These are phyloP conservation scores for Gadopsis bispinosus DNA, from an alignment of 2,797 vertebrate genomes.

Conservation along the genomic window DNA sequence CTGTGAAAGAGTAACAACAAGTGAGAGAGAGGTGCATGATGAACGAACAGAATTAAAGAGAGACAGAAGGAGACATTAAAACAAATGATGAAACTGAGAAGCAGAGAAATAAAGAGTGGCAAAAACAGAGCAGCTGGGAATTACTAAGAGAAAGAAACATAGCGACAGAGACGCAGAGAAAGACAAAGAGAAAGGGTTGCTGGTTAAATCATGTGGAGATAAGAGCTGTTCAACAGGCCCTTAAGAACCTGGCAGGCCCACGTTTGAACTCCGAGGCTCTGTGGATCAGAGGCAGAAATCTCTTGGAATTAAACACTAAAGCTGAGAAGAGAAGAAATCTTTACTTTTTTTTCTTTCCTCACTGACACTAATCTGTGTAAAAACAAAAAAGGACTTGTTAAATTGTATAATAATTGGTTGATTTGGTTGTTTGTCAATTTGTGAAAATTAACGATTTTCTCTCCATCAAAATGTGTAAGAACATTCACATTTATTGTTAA, in stretches of 20 bases:
- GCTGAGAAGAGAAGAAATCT: constrained; percentile 40
- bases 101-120: neutral
- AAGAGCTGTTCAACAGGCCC: constrained; percentile 62
- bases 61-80: neutral
- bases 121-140: constrained; percentile 12
- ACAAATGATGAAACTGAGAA: neutral
- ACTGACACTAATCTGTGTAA: constrained; percentile 45
- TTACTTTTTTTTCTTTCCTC: constrained; percentile 37
- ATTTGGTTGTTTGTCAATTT: constrained; percentile 6
- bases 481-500: neutral
- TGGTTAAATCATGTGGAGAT: constrained; percentile 57
- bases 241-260: constrained; percentile 64
- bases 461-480: neutral
- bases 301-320: constrained; percentile 65
- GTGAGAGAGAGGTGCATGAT: neutral
- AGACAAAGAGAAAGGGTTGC: constrained; percentile 36
- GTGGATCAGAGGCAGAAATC: constrained; percentile 67
- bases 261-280: constrained; percentile 65
- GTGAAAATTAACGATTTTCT: neutral
- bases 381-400: constrained; percentile 23
- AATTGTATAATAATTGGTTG: constrained; percentile 8
- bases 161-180: constrained; percentile 4
- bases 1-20: neutral
- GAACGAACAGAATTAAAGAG: neutral
- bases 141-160: constrained; percentile 12